Evolutionary conservation across 1,140 invertebrate species (phyloP).

Genomic region (Drosophila pectinifera): DNA sequence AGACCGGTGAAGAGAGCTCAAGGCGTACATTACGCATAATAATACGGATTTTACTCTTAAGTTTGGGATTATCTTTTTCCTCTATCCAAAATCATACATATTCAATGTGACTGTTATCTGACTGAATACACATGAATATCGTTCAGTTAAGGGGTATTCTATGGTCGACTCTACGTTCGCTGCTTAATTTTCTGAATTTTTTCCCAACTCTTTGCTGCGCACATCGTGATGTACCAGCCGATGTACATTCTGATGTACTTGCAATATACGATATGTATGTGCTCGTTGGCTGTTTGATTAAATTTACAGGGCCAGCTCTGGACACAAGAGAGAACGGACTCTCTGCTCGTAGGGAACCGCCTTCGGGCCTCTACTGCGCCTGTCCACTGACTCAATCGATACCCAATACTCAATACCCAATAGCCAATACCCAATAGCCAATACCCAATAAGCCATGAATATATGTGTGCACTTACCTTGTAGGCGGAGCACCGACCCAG

Average conservation of each 20-base stretch:
- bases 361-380: slow-evolving; percentile 61
- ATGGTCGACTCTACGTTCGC: neutral
- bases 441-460: slow-evolving; percentile 30
- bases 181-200: neutral
- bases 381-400: slow-evolving; percentile 56
- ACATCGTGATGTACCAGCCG: slow-evolving; percentile 10
- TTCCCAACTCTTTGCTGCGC: neutral
- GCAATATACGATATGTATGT: slow-evolving; percentile 9
- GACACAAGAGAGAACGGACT: neutral
- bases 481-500: slow-evolving; percentile 48
- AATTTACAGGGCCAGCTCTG: slow-evolving; percentile 16
- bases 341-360: slow-evolving; percentile 9
- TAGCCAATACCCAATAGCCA: slow-evolving; percentile 58
- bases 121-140: too few species aligned
- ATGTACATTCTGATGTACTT: slow-evolving; percentile 27
- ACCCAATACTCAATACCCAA: slow-evolving; percentile 53
- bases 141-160: neutral
- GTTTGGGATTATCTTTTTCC: too few species aligned
- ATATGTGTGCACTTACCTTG: slow-evolving; percentile 23
- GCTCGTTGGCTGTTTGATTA: slow-evolving; percentile 32
- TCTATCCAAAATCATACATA: too few species aligned
- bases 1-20: neutral
- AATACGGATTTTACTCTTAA: too few species aligned
- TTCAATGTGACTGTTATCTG: too few species aligned
- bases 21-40: too few species aligned